These are phyloP conservation scores for Erpobdella octoculata DNA, from an alignment of 2,888 invertebrate species.

Conservation along the genomic window DNA sequence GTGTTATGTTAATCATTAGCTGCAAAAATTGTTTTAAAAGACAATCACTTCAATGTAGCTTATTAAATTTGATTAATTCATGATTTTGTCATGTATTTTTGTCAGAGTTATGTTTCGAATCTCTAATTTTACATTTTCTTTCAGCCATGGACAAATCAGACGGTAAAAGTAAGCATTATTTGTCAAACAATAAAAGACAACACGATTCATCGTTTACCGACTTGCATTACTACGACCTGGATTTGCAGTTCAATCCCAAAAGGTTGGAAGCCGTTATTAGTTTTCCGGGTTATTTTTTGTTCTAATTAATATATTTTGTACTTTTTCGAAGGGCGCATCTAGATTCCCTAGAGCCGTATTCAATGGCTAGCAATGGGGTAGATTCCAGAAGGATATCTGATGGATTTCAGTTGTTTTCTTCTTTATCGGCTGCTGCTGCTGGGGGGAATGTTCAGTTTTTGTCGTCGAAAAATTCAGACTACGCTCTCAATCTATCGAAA, in stretches of 20 bases:
- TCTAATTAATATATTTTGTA: background rate
- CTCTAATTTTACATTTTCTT: too few species aligned
- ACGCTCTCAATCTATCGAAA: slow-evolving; percentile 22
- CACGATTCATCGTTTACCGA: slow-evolving; percentile 6
- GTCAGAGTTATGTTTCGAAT: too few species aligned
- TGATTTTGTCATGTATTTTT: too few species aligned
- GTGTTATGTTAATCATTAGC: too few species aligned
- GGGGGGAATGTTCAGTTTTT: too few species aligned
- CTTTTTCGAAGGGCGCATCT: background rate
- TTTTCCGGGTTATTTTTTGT: background rate
- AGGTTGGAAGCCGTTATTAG: background rate
- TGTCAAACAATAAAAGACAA: slow-evolving; percentile 3
- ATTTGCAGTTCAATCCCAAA: slow-evolving; percentile 13
- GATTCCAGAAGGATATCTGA: slow-evolving; percentile 7
- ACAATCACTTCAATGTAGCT: too few species aligned
- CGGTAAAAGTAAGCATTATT: slow-evolving; percentile 4
- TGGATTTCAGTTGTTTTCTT: background rate
- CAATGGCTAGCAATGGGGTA: background rate
- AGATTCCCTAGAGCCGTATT: background rate
- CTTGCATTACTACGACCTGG: slow-evolving; percentile 5
- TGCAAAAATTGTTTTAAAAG: too few species aligned
- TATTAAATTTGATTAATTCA: background rate
- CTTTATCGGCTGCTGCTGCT: background rate
- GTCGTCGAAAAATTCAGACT: slow-evolving; percentile 7
- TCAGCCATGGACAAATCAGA: slow-evolving; percentile 7